Conservation (phyloP, 1,140 invertebrate species). For the Drosophila willistoni region DNA sequence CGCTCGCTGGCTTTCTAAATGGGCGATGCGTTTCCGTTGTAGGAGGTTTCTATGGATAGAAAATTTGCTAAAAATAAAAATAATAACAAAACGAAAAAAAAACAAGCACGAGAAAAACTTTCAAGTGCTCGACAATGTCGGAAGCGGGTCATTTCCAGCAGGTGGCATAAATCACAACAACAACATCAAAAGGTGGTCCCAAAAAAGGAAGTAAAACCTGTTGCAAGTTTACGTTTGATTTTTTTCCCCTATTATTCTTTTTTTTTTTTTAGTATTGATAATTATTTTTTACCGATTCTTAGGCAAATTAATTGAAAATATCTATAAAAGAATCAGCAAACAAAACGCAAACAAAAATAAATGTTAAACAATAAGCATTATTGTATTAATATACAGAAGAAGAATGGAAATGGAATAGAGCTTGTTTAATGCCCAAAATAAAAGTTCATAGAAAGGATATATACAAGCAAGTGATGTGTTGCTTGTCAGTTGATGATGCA, state of each 20-base stretch:
- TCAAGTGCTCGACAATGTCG: conserved; percentile 74
- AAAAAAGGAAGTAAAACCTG: conserved; percentile 67
- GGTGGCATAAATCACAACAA: conserved; percentile 71
- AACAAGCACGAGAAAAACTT: conserved; percentile 54
- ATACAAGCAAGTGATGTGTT: too few relatives aligned
- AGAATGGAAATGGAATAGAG: too few relatives aligned
- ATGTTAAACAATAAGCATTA: too few relatives aligned
- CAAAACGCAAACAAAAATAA: not conserved
- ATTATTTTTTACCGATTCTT: conserved; percentile 30
- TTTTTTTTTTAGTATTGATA: conserved; percentile 16
- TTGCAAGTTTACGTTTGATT: conserved; percentile 37
- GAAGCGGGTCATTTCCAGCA: conserved; percentile 78
- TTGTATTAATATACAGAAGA: too few relatives aligned
- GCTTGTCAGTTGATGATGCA: too few relatives aligned
- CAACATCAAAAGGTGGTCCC: conserved; percentile 22
- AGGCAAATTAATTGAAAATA: conserved; percentile 31
- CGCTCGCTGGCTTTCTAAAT: not conserved
- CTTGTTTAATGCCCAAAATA: too few relatives aligned
- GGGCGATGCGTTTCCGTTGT: conserved; percentile 72
- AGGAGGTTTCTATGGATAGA: conserved; percentile 25
- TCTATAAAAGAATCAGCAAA: conserved; percentile 1
- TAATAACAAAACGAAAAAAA: conserved; percentile 1
- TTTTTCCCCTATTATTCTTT: conserved; percentile 40
- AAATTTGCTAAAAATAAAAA: conserved; percentile 11
- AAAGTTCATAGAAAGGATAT: too few relatives aligned